Percentiles rank a stretch among this genome's conserved stretches.
Conservation (phyloP, 2,888 invertebrate species). For the Acrocera orbiculus region DNA sequence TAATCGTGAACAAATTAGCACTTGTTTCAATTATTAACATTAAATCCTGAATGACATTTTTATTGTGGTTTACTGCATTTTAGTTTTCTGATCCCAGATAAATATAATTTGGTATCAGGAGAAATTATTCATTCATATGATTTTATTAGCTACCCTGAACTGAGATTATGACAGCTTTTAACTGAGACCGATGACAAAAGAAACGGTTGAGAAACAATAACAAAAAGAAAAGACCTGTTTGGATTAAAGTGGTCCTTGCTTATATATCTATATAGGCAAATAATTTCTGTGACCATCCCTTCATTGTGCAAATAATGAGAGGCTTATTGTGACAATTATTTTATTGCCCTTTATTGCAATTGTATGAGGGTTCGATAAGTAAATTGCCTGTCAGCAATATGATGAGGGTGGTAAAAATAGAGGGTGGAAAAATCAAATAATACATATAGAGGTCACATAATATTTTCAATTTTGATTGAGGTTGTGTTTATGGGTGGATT, state of each 20-base stretch:
- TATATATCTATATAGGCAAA: neutral
- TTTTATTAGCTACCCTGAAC: too few relatives aligned
- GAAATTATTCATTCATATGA: too few relatives aligned
- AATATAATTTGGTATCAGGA: too few relatives aligned
- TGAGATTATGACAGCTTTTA: too few relatives aligned
- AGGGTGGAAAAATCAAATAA: neutral
- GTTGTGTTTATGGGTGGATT: constrained; percentile 26
- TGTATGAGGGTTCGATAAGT: constrained; percentile 5
- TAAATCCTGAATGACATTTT: too few relatives aligned
- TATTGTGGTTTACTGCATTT: too few relatives aligned
- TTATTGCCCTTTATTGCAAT: constrained; percentile 19
- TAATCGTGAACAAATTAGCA: too few relatives aligned
- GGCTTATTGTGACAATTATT: constrained; percentile 34
- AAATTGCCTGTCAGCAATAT: too few relatives aligned
- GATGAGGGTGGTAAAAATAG: neutral
- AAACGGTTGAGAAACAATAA: neutral
- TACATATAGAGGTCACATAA: neutral
- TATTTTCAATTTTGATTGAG: constrained; percentile 7
- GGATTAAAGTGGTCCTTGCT: too few relatives aligned
- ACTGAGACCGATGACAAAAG: too few relatives aligned
- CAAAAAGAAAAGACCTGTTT: neutral
- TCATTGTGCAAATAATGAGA: constrained; percentile 24
- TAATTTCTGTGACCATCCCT: neutral
- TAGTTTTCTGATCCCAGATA: too few relatives aligned
- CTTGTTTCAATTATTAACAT: too few relatives aligned